Percentiles rank a stretch among this genome's conserved stretches.
Evolutionary conservation across 1,140 invertebrate genomes (phyloP).

Genomic region (Pantala flavescens): DNA sequence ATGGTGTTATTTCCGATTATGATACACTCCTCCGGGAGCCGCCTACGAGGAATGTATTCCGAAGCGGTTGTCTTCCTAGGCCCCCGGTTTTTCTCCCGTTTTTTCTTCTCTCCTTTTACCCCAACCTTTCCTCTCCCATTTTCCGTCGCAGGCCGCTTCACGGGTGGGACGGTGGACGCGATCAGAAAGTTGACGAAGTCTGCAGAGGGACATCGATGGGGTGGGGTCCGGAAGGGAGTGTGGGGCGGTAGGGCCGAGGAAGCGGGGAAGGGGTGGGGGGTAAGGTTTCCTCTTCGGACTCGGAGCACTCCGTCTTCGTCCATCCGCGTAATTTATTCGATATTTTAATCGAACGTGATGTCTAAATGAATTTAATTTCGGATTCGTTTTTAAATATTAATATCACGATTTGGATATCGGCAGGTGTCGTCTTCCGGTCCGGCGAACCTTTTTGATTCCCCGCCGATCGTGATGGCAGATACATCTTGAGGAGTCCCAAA

Average conservation of each 20-base stretch:
- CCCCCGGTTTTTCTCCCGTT: not conserved
- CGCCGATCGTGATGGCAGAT: too few species aligned
- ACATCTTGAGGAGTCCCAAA: too few species aligned
- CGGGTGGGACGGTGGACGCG: not conserved
- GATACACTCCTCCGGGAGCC: not conserved
- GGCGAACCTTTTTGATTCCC: too few species aligned
- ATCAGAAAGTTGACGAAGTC: not conserved
- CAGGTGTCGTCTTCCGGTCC: too few species aligned
- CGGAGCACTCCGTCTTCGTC: not conserved
- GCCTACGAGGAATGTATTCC: not conserved
- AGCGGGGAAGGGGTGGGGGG: not conserved
- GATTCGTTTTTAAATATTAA: too few species aligned
- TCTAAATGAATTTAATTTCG: too few species aligned
- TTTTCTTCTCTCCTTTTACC: not conserved
- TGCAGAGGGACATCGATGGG: not conserved
- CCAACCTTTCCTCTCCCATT: not conserved
- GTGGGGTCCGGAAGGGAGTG: not conserved
- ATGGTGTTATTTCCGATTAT: constrained; percentile 2
- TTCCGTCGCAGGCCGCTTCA: not conserved
- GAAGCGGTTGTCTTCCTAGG: not conserved
- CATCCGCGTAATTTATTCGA: too few species aligned
- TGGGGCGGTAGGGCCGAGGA: not conserved
- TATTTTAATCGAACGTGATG: too few species aligned
- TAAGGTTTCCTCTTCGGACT: not conserved
- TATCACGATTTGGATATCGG: too few species aligned